Conservation (phyloP, 2,888 invertebrate species). For the Diarsia rubi region DNA sequence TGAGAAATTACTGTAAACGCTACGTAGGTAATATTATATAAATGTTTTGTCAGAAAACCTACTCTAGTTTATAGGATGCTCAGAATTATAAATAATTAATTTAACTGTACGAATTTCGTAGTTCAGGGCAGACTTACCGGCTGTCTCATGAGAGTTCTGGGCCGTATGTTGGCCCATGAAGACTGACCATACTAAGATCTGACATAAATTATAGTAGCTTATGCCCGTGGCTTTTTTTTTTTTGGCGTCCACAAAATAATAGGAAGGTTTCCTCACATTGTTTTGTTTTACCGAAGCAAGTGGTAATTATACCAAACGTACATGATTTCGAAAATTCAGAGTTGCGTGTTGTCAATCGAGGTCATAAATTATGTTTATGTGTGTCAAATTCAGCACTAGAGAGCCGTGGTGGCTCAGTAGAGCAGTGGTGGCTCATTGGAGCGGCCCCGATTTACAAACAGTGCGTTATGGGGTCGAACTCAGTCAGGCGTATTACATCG, state of each 20-base stretch:
- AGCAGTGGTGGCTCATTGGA: too few relatives aligned
- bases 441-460: too few relatives aligned
- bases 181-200: background rate
- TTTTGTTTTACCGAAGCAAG: too few relatives aligned
- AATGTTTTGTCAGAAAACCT: slow-evolving; percentile 14
- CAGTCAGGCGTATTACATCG: too few relatives aligned
- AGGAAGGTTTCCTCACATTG: too few relatives aligned
- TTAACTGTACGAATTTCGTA: background rate
- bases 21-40: slow-evolving; percentile 5
- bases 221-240: background rate
- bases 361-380: background rate
- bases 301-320: too few relatives aligned
- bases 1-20: slow-evolving; percentile 56
- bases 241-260: too few relatives aligned
- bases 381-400: background rate
- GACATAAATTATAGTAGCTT: background rate
- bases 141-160: background rate
- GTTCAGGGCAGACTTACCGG: background rate
- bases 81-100: slow-evolving; percentile 6
- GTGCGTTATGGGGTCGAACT: too few relatives aligned
- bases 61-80: background rate
- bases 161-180: background rate
- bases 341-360: background rate
- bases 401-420: too few relatives aligned
- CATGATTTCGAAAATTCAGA: too few relatives aligned